phyloP scores from a whole-genome alignment of 1,140 invertebrate species.

The Cydia pomonella region DNA sequence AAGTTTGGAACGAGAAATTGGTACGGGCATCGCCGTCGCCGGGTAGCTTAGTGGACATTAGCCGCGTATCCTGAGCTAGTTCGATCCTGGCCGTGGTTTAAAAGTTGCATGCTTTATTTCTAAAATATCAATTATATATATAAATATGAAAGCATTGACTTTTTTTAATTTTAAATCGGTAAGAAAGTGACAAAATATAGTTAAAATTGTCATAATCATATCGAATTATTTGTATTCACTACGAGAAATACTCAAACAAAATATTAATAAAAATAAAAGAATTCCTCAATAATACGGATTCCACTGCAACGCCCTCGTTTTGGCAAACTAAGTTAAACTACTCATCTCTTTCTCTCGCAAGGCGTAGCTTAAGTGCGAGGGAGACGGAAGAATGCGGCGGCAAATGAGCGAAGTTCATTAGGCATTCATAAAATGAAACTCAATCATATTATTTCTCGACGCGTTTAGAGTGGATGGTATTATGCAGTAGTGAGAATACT shows the following conservation, averaged over 20 bases:
- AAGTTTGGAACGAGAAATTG: no score
- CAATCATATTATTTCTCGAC: conserved; percentile 60
- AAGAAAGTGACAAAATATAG: no score
- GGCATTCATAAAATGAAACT: conserved; percentile 66
- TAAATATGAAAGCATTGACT: no score
- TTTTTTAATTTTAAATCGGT: no score
- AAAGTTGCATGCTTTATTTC: no score
- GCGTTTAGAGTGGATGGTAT: conserved; percentile 51
- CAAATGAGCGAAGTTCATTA: conserved; percentile 62
- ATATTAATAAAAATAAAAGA: conserved; percentile 1
- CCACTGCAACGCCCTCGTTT: conserved; percentile 20
- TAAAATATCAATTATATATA: no score
- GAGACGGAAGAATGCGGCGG: conserved; percentile 37
- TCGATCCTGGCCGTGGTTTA: no score
- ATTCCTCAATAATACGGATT: conserved; percentile 1
- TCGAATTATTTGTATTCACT: neutral
- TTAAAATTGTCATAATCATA: neutral
- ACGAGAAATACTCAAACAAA: neutral
- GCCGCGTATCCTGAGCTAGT: no score
- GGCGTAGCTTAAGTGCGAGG: conserved; percentile 34
- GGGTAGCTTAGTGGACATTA: no score
- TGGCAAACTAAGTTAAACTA: conserved; percentile 23
- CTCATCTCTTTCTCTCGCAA: conserved; percentile 40
- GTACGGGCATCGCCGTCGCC: no score
- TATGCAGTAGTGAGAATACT: conserved; percentile 40